Conservation (phyloP, 1,140 invertebrate species). For the Gonatopus flavifemur region DNA sequence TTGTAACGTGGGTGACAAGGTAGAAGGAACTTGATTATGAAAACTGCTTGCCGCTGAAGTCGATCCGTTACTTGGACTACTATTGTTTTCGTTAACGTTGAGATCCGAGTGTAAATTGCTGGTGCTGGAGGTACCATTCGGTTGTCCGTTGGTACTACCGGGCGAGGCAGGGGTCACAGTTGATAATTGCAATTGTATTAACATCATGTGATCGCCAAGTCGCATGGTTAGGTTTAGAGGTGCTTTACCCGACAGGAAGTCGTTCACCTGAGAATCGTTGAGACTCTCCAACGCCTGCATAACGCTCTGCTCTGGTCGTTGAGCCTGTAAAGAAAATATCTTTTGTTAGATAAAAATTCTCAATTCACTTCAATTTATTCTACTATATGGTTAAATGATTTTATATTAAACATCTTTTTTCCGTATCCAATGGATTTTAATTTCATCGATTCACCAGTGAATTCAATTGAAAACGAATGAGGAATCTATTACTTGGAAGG, state of each 20-base stretch:
- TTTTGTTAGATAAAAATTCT: slow-evolving; percentile 1
- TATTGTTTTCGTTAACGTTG: background rate
- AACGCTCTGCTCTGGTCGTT: slow-evolving; percentile 88
- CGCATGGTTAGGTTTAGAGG: slow-evolving; percentile 93
- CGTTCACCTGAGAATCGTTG: slow-evolving; percentile 89
- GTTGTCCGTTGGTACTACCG: slow-evolving; percentile 15
- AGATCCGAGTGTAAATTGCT: background rate
- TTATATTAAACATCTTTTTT: too few relatives aligned
- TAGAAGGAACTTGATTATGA: slow-evolving; percentile 14
- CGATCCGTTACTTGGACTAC: background rate
- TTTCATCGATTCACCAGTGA: too few relatives aligned
- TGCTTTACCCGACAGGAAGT: slow-evolving; percentile 90
- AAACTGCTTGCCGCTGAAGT: slow-evolving; percentile 10
- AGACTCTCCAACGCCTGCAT: slow-evolving; percentile 93
- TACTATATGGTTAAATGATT: too few relatives aligned
- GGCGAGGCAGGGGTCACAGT: slow-evolving; percentile 66
- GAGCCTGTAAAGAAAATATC: slow-evolving; percentile 70
- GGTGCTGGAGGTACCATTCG: background rate
- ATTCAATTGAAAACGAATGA: too few relatives aligned
- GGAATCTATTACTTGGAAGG: too few relatives aligned
- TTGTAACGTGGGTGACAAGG: slow-evolving; percentile 22
- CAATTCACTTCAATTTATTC: too few relatives aligned
- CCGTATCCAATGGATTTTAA: too few relatives aligned
- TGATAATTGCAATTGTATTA: slow-evolving; percentile 90
- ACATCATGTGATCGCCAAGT: slow-evolving; percentile 94